Base-by-base conservation (phyloP, 2,888 invertebrate genomes). In the Ophion ventricosus region DNA sequence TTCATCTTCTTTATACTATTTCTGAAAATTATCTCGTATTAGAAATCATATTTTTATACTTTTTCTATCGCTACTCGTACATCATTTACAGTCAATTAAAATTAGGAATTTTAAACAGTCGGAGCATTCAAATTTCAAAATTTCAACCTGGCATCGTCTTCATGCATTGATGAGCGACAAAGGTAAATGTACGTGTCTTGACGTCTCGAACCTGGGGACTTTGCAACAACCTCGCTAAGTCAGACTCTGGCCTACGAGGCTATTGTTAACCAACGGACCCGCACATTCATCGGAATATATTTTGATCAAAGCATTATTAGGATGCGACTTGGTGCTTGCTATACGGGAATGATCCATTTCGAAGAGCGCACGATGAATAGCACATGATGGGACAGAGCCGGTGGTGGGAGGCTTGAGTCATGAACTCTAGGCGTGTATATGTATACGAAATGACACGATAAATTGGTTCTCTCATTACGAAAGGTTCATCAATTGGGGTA, bases 321-420 rank as follows among this genome's bases (percentile, higher is more conserved):
- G 49, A 49, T 49, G 2, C 17, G 17, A 17, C 14, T 49, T 17
- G 49, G 17, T 17, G 49, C 4, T 49, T 17, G 49, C 49, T 17
- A 14, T 17, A 17, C 49, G 17, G 49, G 14, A 4, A 17, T 49
- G 14, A 49, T 49, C 49, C 14, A 17, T 17, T 57, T 20, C 8
- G 57, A 57, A 23, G 57, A 23, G 57, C 7, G 23, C 57, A 23
- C 23, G 56, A 73, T 11, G 54, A n/a, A 40, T 54, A 20, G 57
- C 76, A 76, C 67, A 57, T 76, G 76, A 76, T 67, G 20, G 26
- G 40, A 20, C 7, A 67, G 23, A 25, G 25, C 20, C 1, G 29
- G 57, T 54, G 66, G 54, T 40, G 76, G 40, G 25, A 29, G 26
- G 63, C 35, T n/a, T n/a, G n/a, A 59, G 67, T 67, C 67, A 43